These are phyloP conservation scores for Spinus olivaceus DNA, from an alignment of 2,797 vertebrate genomes.

Conservation along the genomic window DNA sequence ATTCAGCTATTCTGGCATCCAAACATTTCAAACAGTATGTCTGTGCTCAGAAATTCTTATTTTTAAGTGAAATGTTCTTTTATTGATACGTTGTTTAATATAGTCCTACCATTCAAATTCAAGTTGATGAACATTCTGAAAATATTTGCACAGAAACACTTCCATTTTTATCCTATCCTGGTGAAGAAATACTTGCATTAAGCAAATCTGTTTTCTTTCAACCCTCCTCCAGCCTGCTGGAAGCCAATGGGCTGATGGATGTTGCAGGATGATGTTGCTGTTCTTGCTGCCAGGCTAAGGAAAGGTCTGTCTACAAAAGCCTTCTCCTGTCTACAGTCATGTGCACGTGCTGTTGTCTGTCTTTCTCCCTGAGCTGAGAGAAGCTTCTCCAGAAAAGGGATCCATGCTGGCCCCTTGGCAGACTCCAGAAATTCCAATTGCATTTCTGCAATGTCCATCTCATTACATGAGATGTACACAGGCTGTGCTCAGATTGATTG, in stretches of 20 bases:
- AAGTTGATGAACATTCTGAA: neutral
- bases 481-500: neutral
- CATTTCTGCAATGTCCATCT: no score
- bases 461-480: neutral
- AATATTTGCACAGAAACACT: neutral
- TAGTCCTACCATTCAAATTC: neutral
- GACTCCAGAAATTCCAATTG: neutral
- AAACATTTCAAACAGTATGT: neutral
- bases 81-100: neutral
- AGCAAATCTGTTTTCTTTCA: neutral
- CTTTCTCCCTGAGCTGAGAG: neutral
- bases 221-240: neutral
- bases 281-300: neutral
- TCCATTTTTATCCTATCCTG: neutral
- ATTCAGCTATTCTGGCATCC: neutral
- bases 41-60: neutral
- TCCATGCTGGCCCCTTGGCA: neutral
- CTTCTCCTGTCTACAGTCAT: neutral
- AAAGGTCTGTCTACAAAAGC: neutral
- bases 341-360: rapidly evolving
- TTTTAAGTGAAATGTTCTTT: neutral
- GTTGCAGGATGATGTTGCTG: neutral
- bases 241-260: neutral
- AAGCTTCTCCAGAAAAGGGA: neutral
- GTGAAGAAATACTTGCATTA: neutral